Conservation (phyloP, 2,113 vertebrate species). For the Dipodomys ordii region DNA sequence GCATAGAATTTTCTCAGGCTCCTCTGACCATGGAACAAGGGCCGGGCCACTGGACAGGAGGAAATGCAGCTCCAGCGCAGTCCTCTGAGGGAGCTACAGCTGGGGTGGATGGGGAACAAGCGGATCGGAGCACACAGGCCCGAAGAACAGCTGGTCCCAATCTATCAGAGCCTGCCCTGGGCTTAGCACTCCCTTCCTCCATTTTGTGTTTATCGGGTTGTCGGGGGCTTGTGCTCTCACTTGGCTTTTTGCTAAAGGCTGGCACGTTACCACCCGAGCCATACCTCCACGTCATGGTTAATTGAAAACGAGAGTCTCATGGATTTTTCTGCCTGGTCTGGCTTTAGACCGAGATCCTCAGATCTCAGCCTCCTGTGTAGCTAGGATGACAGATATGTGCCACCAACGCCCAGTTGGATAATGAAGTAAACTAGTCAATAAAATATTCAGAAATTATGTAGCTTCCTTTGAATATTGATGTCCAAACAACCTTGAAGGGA, state of each 20-base stretch:
- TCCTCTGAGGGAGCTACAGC: not conserved
- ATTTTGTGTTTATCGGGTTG: too few relatives aligned
- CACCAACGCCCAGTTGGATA: not conserved
- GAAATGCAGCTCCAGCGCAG: fast-evolving
- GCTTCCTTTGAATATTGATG: not conserved
- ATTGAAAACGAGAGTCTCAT: too few relatives aligned
- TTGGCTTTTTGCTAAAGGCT: too few relatives aligned
- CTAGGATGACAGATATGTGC: too few relatives aligned
- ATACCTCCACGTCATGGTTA: too few relatives aligned
- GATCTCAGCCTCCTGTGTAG: too few relatives aligned
- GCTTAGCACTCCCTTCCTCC: too few relatives aligned
- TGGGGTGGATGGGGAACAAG: fast-evolving
- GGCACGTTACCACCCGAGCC: too few relatives aligned
- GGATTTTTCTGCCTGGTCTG: too few relatives aligned
- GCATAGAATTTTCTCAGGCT: not conserved
- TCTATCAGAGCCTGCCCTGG: not conserved
- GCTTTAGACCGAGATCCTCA: too few relatives aligned
- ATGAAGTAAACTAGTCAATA: not conserved
- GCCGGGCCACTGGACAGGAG: fast-evolving
- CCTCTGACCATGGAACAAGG: not conserved
- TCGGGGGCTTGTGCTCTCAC: too few relatives aligned
- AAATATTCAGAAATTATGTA: not conserved
- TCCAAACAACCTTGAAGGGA: not conserved
- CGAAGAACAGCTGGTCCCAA: fast-evolving
- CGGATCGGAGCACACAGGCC: fast-evolving